Percentiles rank a stretch among this genome's conserved stretches.
These are phyloP conservation scores for Drosophila mimetica DNA, from an alignment of 2,888 invertebrate species.

Conservation along the genomic window DNA sequence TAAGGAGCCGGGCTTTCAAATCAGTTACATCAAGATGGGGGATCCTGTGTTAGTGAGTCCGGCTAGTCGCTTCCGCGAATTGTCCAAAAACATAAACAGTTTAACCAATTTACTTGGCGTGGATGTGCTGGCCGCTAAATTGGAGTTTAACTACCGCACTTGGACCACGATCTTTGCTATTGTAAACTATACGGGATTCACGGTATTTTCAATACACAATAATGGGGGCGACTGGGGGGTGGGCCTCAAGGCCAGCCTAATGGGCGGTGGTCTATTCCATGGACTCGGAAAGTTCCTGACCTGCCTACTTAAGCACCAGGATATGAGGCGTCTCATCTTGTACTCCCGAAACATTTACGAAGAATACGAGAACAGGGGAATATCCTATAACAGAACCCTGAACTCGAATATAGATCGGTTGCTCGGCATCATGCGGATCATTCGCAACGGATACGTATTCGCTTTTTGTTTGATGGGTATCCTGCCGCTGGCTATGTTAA, in stretches of 20 bases:
- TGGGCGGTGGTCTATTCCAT: constrained; percentile 53
- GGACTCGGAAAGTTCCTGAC: constrained; percentile 41
- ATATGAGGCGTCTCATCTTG: constrained; percentile 24
- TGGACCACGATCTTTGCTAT: constrained; percentile 26
- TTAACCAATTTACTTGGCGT: constrained; percentile 46
- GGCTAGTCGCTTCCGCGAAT: constrained; percentile 23
- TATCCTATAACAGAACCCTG: constrained; percentile 6
- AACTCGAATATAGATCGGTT: constrained; percentile 47
- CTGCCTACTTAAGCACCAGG: constrained; percentile 35
- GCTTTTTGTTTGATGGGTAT: constrained; percentile 42
- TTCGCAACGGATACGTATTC: constrained; percentile 47
- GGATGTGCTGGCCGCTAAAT: constrained; percentile 28
- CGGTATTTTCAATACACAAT: constrained; percentile 20
- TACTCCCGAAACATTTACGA: constrained; percentile 24
- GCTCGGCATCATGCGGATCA: constrained; percentile 21
- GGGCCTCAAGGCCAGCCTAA: constrained; percentile 44
- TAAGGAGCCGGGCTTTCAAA: not conserved
- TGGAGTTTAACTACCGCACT: constrained; percentile 38
- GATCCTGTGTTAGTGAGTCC: constrained; percentile 8
- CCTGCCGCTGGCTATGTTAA: constrained; percentile 29
- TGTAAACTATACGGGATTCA: constrained; percentile 28
- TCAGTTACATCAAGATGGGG: constrained; percentile 11
- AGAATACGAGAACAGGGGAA: constrained; percentile 43
- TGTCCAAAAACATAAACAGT: constrained; percentile 41
- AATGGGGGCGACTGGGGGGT: constrained; percentile 47